A percentile compares a stretch with the other conserved stretches of the same genome.
Evolutionary conservation across 2,888 invertebrate species (phyloP).

Genomic region (Thymelicus acteon): DNA sequence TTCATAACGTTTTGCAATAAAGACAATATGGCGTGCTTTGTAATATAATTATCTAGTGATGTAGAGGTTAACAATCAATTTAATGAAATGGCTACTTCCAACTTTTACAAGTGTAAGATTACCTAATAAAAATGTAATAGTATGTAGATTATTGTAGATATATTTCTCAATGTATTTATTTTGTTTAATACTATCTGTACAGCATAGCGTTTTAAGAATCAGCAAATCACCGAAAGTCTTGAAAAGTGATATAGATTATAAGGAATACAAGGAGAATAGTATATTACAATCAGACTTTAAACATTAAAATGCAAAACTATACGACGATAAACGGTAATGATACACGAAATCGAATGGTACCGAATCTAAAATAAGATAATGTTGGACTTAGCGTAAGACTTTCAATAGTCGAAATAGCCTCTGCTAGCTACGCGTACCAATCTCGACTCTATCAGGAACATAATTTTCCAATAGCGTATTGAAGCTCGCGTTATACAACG

Average conservation of each 20-base stretch:
- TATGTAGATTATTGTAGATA: not conserved
- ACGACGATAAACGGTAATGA: not conserved
- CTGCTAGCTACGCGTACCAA: slow-evolving; percentile 27
- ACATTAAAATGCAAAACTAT: not conserved
- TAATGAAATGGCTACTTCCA: slow-evolving; percentile 21
- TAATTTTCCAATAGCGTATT: slow-evolving; percentile 37
- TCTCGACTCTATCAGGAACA: slow-evolving; percentile 30
- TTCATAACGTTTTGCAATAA: slow-evolving; percentile 57
- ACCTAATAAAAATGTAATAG: not conserved
- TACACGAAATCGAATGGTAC: too few species aligned
- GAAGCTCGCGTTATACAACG: slow-evolving; percentile 30
- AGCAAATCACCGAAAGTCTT: not conserved
- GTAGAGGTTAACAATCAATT: slow-evolving; percentile 36
- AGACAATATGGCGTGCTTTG: slow-evolving; percentile 80
- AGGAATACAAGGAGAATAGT: not conserved
- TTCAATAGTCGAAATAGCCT: slow-evolving; percentile 25
- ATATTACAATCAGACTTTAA: not conserved
- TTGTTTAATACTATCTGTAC: not conserved
- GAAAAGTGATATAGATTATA: slow-evolving; percentile 6
- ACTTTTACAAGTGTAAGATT: slow-evolving; percentile 17
- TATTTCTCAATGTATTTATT: not conserved
- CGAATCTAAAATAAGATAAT: not conserved
- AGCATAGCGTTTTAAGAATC: not conserved
- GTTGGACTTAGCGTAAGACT: slow-evolving; percentile 10
- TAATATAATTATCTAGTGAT: slow-evolving; percentile 51